Percentiles rank a stretch among this genome's conserved stretches.
phyloP scores from a whole-genome alignment of 2,888 invertebrate genomes.

The Hypomecis punctinalis region DNA sequence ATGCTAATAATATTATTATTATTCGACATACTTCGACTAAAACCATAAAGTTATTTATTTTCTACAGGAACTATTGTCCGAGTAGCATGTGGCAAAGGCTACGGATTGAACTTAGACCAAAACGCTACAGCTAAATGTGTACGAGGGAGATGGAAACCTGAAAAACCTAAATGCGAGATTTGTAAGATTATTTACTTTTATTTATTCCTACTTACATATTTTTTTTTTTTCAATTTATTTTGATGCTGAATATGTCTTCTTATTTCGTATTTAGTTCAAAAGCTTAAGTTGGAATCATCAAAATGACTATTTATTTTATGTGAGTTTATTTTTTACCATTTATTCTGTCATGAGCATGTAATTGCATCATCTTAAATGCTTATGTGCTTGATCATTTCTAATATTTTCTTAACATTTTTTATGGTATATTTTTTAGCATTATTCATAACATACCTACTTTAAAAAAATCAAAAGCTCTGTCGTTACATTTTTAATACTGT shows the following conservation, averaged over 20 bases:
- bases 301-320: background rate
- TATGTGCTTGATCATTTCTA: no score
- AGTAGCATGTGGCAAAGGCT: constrained; percentile 91
- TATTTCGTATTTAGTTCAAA: background rate
- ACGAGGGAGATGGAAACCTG: constrained; percentile 93
- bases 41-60: background rate
- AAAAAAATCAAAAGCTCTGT: no score
- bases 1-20: background rate
- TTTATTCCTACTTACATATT: no score
- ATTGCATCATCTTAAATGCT: background rate
- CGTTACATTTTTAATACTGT: no score
- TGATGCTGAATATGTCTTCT: no score
- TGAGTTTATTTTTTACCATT: background rate
- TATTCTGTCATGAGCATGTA: constrained; percentile 10
- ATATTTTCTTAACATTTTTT: no score
- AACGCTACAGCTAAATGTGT: constrained; percentile 93
- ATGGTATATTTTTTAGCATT: no score
- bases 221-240: no score
- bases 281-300: background rate
- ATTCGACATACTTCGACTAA: background rate
- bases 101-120: constrained; percentile 89
- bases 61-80: constrained; percentile 88
- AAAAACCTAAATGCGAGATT: constrained; percentile 91
- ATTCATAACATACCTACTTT: no score
- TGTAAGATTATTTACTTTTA: constrained; percentile 80